A percentile compares a stretch with the other conserved stretches of the same genome.
These are phyloP conservation scores for Limenitis camilla DNA, from an alignment of 2,888 invertebrate species.

Conservation along the genomic window DNA sequence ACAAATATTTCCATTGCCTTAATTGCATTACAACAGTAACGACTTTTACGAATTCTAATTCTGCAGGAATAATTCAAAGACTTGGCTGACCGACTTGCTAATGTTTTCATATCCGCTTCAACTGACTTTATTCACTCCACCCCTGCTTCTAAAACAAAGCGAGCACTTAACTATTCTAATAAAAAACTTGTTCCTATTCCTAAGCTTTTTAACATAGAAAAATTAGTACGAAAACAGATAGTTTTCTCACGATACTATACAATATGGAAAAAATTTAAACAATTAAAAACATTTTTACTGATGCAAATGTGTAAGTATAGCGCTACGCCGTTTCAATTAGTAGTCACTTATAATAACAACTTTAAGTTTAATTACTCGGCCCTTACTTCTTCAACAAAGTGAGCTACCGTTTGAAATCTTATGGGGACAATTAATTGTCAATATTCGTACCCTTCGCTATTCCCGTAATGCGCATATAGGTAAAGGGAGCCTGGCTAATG, in stretches of 20 bases:
- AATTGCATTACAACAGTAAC: conserved; percentile 1
- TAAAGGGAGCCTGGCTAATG: conserved; percentile 20
- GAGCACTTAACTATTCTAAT: neutral
- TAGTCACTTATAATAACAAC: no score
- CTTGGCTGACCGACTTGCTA: neutral
- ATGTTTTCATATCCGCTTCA: conserved; percentile 5
- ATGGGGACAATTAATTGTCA: conserved; percentile 28
- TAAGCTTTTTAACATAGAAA: no score
- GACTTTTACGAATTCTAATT: neutral
- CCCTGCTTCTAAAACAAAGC: conserved; percentile 12
- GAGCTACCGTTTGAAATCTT: conserved; percentile 20
- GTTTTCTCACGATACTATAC: no score
- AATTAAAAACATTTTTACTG: no score
- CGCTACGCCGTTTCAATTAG: no score
- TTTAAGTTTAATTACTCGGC: no score
- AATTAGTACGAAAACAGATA: no score
- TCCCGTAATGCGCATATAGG: conserved; percentile 26
- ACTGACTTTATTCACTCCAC: conserved; percentile 4
- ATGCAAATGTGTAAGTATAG: no score
- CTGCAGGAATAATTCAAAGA: conserved; percentile 1
- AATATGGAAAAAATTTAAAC: no score
- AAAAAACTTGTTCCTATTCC: no score
- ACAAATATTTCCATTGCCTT: no score
- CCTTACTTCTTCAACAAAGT: no score
- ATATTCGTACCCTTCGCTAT: conserved; percentile 26